Base-by-base conservation (phyloP, 2,113 vertebrate genomes). In the Oophaga pumilio region DNA sequence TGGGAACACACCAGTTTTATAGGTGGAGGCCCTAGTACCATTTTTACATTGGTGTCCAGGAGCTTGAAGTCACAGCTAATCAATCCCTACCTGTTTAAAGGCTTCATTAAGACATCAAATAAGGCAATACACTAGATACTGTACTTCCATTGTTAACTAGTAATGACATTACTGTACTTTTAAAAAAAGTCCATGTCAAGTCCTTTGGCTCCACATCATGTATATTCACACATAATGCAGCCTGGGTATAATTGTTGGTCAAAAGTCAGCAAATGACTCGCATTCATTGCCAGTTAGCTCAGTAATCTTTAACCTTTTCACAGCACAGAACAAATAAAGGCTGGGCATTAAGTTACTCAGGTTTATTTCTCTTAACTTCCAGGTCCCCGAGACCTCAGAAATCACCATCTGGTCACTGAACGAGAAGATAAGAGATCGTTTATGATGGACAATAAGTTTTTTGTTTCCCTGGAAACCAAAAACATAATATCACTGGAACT, bases 221-320 rank as follows among this genome's bases (percentile, higher is more conserved):
- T 88, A 88, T 59, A 88, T 82, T 76, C 22, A 66, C 12, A 50
- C 43, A 88, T 77, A 76, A 8, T 69, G 24, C 87, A 80, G 59
- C 84, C 87, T 82, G 84, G 90, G 90, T 89, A 88, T 90, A 89
- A 89, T 87, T 92, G 91, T 91, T 56, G 94, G 94, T 92, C 95
- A 96, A 95, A 96, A 95, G 95, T 95, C 95, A 91, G 90, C 49
- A 52, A 0, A 9, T 90, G 90, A 92, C 92, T 90, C 90, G 92
- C 91, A 92, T 95, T 95, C 95, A 95, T 93, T 94, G 94, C 91
- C 91, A 89, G 90, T 90, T 91, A 92, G 93, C 92, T 94, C 90
- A 93, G 90, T 95, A 95, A 95, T 95, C 94, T 95, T 95, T 95
- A 96, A 94, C 94, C 94, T 94, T 92, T 43, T 84, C 1, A 86